Percentiles rank a stretch among this genome's conserved stretches.
Evolutionary conservation across 2,797 vertebrate species (phyloP).

Genomic region (Danio choprae): DNA sequence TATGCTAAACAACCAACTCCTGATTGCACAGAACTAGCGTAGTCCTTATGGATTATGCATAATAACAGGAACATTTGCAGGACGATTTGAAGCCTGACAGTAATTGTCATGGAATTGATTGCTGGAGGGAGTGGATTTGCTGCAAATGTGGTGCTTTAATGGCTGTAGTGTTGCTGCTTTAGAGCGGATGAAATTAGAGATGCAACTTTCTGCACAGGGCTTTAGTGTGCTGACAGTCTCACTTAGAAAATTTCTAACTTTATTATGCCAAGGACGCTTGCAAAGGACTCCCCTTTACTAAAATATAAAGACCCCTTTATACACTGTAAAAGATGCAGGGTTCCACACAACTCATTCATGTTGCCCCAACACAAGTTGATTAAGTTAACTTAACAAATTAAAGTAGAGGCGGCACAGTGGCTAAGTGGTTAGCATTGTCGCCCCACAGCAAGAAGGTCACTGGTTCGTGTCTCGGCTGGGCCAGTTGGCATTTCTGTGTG

Average conservation of each 20-base stretch:
- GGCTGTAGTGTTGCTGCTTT: neutral
- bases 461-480: no score
- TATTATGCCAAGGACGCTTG: neutral
- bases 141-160: constrained; percentile 3
- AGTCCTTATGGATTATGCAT: constrained; percentile 1
- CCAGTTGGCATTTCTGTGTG: no score
- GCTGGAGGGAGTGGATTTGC: constrained; percentile 18
- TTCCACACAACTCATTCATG: no score
- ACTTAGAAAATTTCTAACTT: neutral
- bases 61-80: constrained; percentile 11
- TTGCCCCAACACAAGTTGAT: no score
- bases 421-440: no score
- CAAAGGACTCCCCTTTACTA: neutral
- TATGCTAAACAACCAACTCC: neutral
- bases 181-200: constrained; percentile 13
- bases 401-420: no score
- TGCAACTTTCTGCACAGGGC: neutral
- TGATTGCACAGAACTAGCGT: neutral
- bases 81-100: neutral
- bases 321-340: neutral
- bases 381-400: no score
- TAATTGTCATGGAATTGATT: constrained; percentile 15
- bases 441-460: no score
- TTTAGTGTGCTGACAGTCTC: constrained; percentile 10
- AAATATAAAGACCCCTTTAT: neutral